These are phyloP conservation scores for Fulica atra DNA, from an alignment of 2,113 vertebrate genomes.

Conservation along the genomic window DNA sequence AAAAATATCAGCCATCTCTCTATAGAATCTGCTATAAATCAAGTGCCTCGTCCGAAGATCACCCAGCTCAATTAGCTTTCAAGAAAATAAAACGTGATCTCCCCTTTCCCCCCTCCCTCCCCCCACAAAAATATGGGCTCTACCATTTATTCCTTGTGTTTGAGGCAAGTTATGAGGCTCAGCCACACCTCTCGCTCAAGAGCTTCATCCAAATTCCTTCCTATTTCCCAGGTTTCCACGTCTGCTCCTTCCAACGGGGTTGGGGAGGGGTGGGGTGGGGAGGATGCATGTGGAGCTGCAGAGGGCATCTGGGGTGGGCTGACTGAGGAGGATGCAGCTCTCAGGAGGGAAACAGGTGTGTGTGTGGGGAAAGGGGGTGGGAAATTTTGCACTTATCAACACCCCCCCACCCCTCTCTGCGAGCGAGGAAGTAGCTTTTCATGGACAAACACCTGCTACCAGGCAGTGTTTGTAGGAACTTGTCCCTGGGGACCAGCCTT, in stretches of 20 bases:
- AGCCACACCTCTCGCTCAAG: neutral
- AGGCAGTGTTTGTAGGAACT: conserved; percentile 46
- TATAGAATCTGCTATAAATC: conserved; percentile 76
- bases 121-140: conserved; percentile 68
- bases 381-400: neutral
- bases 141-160: neutral
- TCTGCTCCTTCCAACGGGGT: neutral
- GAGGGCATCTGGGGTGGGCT: neutral
- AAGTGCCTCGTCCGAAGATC: conserved; percentile 43
- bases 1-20: conserved; percentile 79
- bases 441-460: conserved; percentile 41
- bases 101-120: conserved; percentile 31
- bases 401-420: neutral
- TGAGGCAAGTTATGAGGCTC: conserved; percentile 1
- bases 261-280: fast-evolving
- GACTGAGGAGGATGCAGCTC: neutral
- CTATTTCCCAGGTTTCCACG: neutral
- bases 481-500: conserved; percentile 12
- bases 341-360: neutral
- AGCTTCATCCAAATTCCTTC: conserved; percentile 17
- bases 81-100: conserved; percentile 69
- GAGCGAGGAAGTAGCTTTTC: neutral
- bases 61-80: conserved; percentile 38
- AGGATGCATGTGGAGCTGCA: fast-evolving
- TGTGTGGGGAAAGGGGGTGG: too few relatives aligned